Percentiles rank a stretch among this genome's conserved stretches.
phyloP scores from a whole-genome alignment of 1,140 invertebrate genomes.

The Drusus annulatus region DNA sequence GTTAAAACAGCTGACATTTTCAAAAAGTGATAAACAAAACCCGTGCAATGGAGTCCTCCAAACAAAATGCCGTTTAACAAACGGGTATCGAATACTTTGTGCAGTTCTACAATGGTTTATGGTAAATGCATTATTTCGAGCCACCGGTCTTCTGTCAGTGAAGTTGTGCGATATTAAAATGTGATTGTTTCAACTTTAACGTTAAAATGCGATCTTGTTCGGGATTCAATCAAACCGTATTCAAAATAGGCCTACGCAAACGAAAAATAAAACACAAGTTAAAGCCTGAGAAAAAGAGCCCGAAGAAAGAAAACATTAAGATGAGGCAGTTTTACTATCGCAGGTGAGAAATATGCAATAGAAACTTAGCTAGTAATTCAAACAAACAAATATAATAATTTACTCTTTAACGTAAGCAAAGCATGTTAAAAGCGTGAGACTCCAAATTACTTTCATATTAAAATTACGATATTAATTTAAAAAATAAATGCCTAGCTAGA shows the following conservation, averaged over 20 bases:
- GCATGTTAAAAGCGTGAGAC: no score
- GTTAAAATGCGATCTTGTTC: slow-evolving; percentile 33
- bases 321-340: slow-evolving; percentile 19
- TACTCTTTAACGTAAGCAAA: no score
- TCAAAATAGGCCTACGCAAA: slow-evolving; percentile 34
- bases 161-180: slow-evolving; percentile 42
- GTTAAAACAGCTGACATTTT: slow-evolving; percentile 8
- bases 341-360: slow-evolving; percentile 8
- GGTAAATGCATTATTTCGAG: not conserved
- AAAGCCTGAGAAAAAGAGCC: slow-evolving; percentile 7
- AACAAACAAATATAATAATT: no score
- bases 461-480: no score
- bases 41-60: not conserved
- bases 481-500: no score
- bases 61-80: slow-evolving; percentile 16
- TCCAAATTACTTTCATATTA: no score
- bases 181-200: not conserved
- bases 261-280: slow-evolving; percentile 24
- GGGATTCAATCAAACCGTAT: slow-evolving; percentile 36
- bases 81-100: not conserved
- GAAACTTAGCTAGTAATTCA: no score
- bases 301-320: not conserved
- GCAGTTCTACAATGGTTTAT: not conserved
- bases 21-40: not conserved
- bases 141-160: slow-evolving; percentile 34